Conservation (phyloP, 2,888 invertebrate genomes). For the Monoplex corrugatus region DNA sequence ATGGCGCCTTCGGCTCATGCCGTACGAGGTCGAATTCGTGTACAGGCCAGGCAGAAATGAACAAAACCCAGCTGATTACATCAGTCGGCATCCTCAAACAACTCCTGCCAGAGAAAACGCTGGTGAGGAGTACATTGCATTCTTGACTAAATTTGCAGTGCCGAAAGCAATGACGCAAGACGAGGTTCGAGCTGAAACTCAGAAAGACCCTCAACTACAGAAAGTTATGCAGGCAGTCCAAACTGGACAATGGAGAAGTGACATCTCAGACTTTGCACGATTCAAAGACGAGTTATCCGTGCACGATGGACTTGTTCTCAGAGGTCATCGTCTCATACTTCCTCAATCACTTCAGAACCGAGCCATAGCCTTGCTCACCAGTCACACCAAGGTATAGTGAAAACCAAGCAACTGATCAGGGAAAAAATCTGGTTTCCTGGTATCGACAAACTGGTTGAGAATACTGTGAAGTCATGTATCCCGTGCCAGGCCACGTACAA, state of each 20-base stretch:
- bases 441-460: constrained; percentile 62
- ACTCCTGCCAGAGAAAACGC: constrained; percentile 50
- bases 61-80: constrained; percentile 48
- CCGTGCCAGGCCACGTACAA: constrained; percentile 54
- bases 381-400: constrained; percentile 64
- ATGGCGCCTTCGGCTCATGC: constrained; percentile 58
- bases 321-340: constrained; percentile 56
- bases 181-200: constrained; percentile 54
- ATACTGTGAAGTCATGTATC: constrained; percentile 53
- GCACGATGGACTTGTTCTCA: constrained; percentile 4
- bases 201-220: constrained; percentile 45
- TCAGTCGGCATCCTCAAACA: constrained; percentile 59
- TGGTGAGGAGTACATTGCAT: constrained; percentile 56
- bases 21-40: constrained; percentile 56
- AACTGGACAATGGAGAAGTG: constrained; percentile 52
- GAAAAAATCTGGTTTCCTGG: constrained; percentile 67
- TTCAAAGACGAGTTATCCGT: constrained; percentile 52
- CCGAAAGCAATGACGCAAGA: constrained; percentile 58
- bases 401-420: constrained; percentile 58
- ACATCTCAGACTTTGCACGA: background rate
- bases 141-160: constrained; percentile 53
- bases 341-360: constrained; percentile 56
- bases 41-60: constrained; percentile 61
- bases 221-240: constrained; percentile 55
- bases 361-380: constrained; percentile 62